Conservation (phyloP, 1,140 invertebrate genomes). For the Bombus superbus region DNA sequence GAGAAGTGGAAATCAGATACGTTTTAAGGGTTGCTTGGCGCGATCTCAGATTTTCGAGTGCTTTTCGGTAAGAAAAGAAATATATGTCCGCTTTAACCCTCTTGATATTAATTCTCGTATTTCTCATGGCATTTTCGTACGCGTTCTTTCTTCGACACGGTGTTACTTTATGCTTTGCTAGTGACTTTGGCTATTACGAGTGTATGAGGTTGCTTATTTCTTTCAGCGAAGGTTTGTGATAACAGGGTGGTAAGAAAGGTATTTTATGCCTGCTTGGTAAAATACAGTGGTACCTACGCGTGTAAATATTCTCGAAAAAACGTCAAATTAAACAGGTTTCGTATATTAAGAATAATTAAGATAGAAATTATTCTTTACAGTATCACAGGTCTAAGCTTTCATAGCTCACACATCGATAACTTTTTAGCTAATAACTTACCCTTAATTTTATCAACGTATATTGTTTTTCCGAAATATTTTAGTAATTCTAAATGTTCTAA, state of each 20-base stretch:
- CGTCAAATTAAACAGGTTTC: not conserved
- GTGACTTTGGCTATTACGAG: not conserved
- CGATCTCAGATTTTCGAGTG: not conserved
- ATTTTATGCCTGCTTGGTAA: not conserved
- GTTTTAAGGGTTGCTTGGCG: not conserved
- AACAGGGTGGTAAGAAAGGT: not conserved
- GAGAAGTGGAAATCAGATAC: not conserved
- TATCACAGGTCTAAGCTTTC: no score
- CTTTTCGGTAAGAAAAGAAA: not conserved
- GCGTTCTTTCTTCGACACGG: not conserved
- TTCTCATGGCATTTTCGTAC: not conserved
- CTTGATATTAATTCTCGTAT: not conserved
- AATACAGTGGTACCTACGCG: not conserved
- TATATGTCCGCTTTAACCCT: not conserved
- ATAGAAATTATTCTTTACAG: not conserved
- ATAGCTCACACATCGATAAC: no score
- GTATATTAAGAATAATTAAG: not conserved
- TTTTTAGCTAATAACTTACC: no score
- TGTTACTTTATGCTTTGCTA: not conserved
- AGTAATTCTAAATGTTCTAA: no score
- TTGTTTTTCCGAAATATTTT: no score
- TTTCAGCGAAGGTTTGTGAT: not conserved
- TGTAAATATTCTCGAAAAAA: not conserved
- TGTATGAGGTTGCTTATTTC: not conserved
- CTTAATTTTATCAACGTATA: no score